Base-by-base conservation (phyloP, 1,140 invertebrate species). In the Atta texana region DNA sequence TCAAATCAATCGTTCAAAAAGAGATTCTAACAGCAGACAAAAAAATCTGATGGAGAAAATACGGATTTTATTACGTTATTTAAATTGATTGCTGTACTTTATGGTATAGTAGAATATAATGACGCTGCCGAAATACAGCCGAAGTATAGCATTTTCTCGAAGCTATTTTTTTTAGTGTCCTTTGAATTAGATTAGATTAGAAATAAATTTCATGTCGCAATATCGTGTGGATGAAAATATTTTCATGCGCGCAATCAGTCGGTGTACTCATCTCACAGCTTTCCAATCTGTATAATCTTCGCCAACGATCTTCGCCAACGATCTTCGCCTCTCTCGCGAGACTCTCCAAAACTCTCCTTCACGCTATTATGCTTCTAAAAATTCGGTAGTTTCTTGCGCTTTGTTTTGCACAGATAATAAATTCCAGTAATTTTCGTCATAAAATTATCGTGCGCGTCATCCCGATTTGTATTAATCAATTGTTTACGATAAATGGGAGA, bases 341-440 rank as follows among this genome's bases (percentile, higher is more conserved):
- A 18, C 8, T 77, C 61, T 39, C 8, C 14, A 34, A 77, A 77
- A 55, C 61, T 78, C 61, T 53, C 24, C 2, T 44, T 16, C 10
- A 49, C 39, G 44, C 28, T 66, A 16, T 80, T 8, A 49, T 14
- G 7, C 18, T 31, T 34, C 7, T 18, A 39, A 1, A 31, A 28
- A 18, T 53, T 55, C 63, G 14, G 49, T 16, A 4, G 2, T 34
- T 68, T 66, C 7, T 3, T 57, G 24, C n/a, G 6, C 12, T 75
- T 75, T 75, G 14, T 75, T 75, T 75, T 24, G 7, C 0, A 10
- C 4, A 76, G 21, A 61, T 76, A 76, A 64, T 34, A 2, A 75
- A 75, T 44, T 24, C 2, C 1, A 0, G 12, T n/a, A 69, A 31
- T 44, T 78, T 49, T 49, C 16, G 2, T 34, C n/a, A 44, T 59